Base-by-base conservation (phyloP, 2,797 vertebrate genomes). In the Falco peregrinus region DNA sequence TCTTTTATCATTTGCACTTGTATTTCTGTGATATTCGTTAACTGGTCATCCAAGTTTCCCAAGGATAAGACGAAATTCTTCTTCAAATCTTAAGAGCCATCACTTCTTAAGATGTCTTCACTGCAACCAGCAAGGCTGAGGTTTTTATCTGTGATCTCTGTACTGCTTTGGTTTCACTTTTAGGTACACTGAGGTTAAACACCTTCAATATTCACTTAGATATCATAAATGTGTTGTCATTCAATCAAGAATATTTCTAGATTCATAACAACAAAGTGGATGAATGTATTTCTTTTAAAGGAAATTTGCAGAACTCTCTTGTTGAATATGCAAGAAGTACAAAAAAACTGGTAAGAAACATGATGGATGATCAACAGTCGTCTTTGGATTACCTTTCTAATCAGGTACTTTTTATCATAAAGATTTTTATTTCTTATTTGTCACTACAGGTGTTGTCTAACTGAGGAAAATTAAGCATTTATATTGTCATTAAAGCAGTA, bases 311-410 rank as follows among this genome's bases (percentile, higher is more conserved):
- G 97, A 98, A 98, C 95, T 98, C 99, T 83, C 97, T 99, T 95
- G 87, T 99, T 97, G 97, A 98, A 71, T 99, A 99, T 94, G 98
- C 98, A 94, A 98, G 98, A 96, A 99, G 98, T 97, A 99, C 99
- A 73, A 98, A 98, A 91, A 99, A 99, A 95, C 89, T 99, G 91
- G 96, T 99, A 73, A 98, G 98, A 96, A 99, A 98, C 83, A 98
- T 99, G 98, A 99, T 99, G 98, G 99, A 99, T 85, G 98, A 99
- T 82, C 99, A 99, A 68, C 98, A 99, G 84, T 98, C 98, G 93
- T 98, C 99, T 16, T 96, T 99, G 97, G 99, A 99, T 96, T 98
- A 98, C 90, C 98, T 99, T 90, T 98, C 98, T 93, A 98, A 94
- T 96, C 99, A 99, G 98, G 99, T 99, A 97, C 16, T 31, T 56